Conservation (phyloP, 2,888 invertebrate species). For the Pristionchus exspectatus region DNA sequence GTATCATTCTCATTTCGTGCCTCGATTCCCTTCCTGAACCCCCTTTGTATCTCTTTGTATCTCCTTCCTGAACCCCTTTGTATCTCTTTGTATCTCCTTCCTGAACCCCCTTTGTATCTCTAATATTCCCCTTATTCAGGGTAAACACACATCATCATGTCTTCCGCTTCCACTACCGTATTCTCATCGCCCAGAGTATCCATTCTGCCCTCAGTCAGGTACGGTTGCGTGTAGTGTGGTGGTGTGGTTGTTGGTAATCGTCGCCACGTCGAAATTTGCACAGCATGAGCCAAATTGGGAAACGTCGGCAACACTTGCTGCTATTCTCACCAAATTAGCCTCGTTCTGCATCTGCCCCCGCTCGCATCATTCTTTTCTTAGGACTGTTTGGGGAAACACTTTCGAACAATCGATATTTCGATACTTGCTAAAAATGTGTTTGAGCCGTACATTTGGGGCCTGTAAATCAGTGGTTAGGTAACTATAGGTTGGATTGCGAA, state of each 20-base stretch:
- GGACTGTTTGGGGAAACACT: neutral
- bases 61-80: neutral
- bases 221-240: neutral
- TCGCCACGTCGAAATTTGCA: neutral
- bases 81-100: neutral
- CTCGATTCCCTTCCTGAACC: neutral
- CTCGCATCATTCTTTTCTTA: neutral
- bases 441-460: neutral
- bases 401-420: constrained; percentile 7
- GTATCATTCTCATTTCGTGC: neutral
- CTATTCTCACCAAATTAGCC: constrained; percentile 28
- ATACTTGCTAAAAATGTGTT: neutral
- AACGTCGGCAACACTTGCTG: constrained; percentile 14
- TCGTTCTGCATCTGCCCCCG: constrained; percentile 21
- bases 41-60: neutral
- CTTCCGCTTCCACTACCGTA: constrained; percentile 1
- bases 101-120: neutral
- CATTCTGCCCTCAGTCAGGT: constrained; percentile 14
- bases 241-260: neutral
- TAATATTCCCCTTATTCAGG: neutral
- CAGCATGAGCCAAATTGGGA: neutral
- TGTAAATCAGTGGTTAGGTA: neutral
- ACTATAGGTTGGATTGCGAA: neutral
- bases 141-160: constrained; percentile 14
- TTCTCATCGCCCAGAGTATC: neutral